These are phyloP conservation scores for Ardeotis arabs DNA, from an alignment of 2,113 vertebrate genomes.

Conservation along the genomic window DNA sequence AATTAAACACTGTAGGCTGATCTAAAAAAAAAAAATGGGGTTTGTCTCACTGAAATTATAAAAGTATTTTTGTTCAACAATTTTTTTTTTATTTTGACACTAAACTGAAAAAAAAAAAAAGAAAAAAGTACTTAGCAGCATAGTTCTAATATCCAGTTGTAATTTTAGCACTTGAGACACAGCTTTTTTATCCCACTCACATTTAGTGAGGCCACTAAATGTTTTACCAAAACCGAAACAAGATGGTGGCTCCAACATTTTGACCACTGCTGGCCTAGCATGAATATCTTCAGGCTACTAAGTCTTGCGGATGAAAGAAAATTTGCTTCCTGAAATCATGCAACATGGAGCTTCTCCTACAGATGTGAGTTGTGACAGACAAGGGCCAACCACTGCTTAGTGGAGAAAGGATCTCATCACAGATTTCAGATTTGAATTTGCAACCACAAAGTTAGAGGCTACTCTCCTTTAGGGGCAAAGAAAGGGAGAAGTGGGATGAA, in stretches of 20 bases:
- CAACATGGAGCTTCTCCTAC: not conserved
- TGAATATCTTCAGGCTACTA: not conserved
- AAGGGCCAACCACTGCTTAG: not conserved
- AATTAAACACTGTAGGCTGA: not conserved
- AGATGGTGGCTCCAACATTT: not conserved
- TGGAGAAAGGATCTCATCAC: not conserved
- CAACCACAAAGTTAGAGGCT: not conserved
- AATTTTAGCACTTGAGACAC: not conserved
- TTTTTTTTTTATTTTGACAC: not conserved
- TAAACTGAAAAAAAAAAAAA: not conserved
- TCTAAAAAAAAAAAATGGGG: accelerated
- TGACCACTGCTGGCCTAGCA: not conserved
- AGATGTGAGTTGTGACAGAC: not conserved
- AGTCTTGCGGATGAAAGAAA: not conserved
- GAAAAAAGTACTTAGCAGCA: not conserved
- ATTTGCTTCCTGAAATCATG: not conserved
- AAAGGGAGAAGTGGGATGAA: not conserved
- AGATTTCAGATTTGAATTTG: not conserved
- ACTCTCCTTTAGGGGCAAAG: not conserved
- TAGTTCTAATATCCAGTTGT: not conserved
- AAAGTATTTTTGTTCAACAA: not conserved
- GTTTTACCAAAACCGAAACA: not conserved
- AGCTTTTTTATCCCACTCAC: not conserved
- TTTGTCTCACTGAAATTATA: not conserved
- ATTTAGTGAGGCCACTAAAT: not conserved